Base-by-base conservation (phyloP, 2,888 invertebrate genomes). In the Drosophila anomelani region DNA sequence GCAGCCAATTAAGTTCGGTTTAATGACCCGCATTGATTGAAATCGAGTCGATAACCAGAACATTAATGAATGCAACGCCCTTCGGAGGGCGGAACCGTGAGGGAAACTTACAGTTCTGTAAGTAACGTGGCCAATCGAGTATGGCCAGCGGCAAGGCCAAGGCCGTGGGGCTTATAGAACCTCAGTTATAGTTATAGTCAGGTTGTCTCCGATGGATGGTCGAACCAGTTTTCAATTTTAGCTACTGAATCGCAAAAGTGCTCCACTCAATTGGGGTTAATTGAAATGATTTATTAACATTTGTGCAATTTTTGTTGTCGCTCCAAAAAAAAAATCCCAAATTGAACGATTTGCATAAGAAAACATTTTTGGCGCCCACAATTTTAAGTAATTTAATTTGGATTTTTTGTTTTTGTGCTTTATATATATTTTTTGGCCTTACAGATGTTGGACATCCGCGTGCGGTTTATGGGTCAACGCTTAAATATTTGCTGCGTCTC, bases 381-480 rank as follows among this genome's bases (percentile, higher is more conserved):
- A 71, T 47, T 64, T 82, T 39, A 55, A 60, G 67, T 70, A 60
- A 69, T 80, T 82, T 68, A 54, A 76, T 67, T 58, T 29, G 20
- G 67, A 51, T 44, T 55, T 51, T 61, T 57, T 20, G 49, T 58
- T 57, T 36, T 7, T 23, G 3, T 10, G 44, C 13, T 20, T 20
- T 23, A 23, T 12, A 10, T 9, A 2, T 9, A 4, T 41, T 17
- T 17, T 34, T 43, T 53, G 43, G 32, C 53, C 68, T 64, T 47
- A 67, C 15, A 23, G 47, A 39, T 51, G 15, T 29, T 29, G 58
- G 51, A 76, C 69, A 87, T 88, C 84, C 84, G 87, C 74, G 71
- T 69, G 77, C 55, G 54, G 44, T 85, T 85, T 85, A 85, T 85
- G 87, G 84, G 84, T 85, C 84, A 84, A 76, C 81, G 74, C 74